Conservation (phyloP, 2,888 invertebrate genomes). For the Sicus ferrugineus region DNA sequence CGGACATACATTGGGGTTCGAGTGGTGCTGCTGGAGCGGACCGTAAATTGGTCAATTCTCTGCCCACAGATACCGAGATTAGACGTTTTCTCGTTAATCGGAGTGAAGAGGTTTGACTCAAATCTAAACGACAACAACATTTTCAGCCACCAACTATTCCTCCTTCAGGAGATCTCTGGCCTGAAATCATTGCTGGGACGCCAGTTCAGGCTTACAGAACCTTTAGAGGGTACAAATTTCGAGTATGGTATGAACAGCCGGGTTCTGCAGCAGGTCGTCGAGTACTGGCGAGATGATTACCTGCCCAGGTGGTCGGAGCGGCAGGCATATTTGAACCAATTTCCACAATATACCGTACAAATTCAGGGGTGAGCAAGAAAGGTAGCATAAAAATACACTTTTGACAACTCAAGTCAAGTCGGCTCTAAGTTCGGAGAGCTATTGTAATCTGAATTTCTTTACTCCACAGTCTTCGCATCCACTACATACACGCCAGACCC, state of each 20-base stretch:
- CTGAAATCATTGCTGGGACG: slow-evolving; percentile 69
- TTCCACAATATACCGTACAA: slow-evolving; percentile 77
- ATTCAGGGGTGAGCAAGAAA: slow-evolving; percentile 71
- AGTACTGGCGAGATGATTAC: slow-evolving; percentile 82
- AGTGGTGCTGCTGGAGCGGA: neutral
- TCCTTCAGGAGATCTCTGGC: slow-evolving; percentile 68
- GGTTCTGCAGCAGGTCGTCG: slow-evolving; percentile 72
- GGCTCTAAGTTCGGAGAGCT: neutral
- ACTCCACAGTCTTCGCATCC: slow-evolving; percentile 68
- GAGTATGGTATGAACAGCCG: slow-evolving; percentile 83
- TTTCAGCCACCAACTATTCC: neutral
- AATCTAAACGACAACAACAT: no score
- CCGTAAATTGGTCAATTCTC: no score
- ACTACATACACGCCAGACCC: slow-evolving; percentile 72
- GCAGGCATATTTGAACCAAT: slow-evolving; percentile 75
- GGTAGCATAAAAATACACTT: neutral
- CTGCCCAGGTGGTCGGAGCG: slow-evolving; percentile 73
- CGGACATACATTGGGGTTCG: neutral
- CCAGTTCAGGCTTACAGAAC: slow-evolving; percentile 67
- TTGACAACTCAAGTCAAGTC: neutral
- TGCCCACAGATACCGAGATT: no score
- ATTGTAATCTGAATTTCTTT: neutral
- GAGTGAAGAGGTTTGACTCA: neutral
- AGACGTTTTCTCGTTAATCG: neutral
- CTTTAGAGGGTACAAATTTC: slow-evolving; percentile 75